Evolutionary conservation across 2,888 invertebrate genomes (phyloP), one percentile per base, ranked within the genome.

Genomic region (Escarpia spicata): DNA sequence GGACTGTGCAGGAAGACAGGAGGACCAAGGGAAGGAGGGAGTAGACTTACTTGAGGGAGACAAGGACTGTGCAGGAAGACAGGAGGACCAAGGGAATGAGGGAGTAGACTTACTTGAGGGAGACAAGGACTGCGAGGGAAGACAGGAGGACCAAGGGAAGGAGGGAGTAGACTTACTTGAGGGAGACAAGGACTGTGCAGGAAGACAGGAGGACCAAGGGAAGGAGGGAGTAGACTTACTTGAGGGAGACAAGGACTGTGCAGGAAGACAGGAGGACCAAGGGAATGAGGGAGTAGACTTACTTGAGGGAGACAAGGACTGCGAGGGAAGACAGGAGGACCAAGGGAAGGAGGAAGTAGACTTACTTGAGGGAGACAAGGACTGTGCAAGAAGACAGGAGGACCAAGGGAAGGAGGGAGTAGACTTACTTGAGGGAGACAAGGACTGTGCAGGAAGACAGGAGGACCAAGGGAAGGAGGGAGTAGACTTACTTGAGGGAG

Each of bases 171-270:
- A 97, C 97, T 97, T 97, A 98, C 96, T 98, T 97, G n/a, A 99
- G 97, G 10, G 98, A 97, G 58, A 98, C 96, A 95, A 99, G 97
- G 90, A 96, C 95, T 26, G 96, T 95, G 26, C 95, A 95, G 12
- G 98, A 97, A 9, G 99, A 98, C 60, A 99, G 97, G n/a, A 97
- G 97, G 31, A 99, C 98, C 97, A 99, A 98, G 0, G 99, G 99
- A 93, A 99, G 97, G 95, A 99, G 97, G 96, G 98, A 98, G 96
- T 99, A 99, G n/a, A n/a, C n/a, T n/a, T n/a, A 60, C 60, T 10
- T 60, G 60, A 60, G 45, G 45, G 45, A 45, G 45, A 45, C 45
- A 45, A 45, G 2, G 45, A 45, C 45, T 10, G 10, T 2, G 9
- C 3, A 2, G 10, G 45, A 45, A 9, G 45, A 45, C 8, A 45